Evolutionary conservation across 2,797 vertebrate species (phyloP).

Genomic region (Ispidina lecontei): DNA sequence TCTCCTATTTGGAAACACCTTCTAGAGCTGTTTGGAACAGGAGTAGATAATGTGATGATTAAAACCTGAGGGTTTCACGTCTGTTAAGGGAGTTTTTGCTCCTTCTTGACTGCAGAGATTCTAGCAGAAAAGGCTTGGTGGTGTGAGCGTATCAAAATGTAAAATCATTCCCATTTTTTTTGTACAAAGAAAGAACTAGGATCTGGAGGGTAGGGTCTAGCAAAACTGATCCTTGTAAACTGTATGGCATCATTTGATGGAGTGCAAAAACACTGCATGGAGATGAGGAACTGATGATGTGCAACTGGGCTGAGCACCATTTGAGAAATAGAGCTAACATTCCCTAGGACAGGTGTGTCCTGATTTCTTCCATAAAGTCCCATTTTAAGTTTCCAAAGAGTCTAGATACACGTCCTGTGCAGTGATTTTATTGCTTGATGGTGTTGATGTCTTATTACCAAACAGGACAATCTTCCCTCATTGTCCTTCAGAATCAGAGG

Average conservation of each 20-base stretch:
- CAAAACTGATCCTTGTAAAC: neutral
- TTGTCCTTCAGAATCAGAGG: neutral
- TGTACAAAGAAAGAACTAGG: neutral
- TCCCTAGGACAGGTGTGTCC: neutral
- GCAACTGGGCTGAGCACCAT: neutral
- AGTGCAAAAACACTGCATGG: neutral
- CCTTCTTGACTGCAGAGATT: neutral
- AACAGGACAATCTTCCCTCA: neutral
- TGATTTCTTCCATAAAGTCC: neutral
- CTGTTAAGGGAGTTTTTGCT: neutral
- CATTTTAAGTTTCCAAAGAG: neutral
- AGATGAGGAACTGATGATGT: accelerated
- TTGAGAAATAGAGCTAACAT: neutral
- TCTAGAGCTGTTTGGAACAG: neutral
- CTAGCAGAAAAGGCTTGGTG: neutral
- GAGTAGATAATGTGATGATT: neutral
- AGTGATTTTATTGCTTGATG: neutral
- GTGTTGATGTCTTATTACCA: neutral
- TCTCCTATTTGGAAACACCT: neutral
- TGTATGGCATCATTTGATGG: neutral
- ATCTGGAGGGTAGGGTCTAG: neutral
- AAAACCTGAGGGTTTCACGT: neutral
- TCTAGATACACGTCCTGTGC: neutral
- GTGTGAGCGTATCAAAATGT: neutral
- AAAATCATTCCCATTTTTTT: neutral